These are phyloP conservation scores for Scytalopus superciliaris DNA, from an alignment of 2,113 vertebrate species.

Conservation along the genomic window DNA sequence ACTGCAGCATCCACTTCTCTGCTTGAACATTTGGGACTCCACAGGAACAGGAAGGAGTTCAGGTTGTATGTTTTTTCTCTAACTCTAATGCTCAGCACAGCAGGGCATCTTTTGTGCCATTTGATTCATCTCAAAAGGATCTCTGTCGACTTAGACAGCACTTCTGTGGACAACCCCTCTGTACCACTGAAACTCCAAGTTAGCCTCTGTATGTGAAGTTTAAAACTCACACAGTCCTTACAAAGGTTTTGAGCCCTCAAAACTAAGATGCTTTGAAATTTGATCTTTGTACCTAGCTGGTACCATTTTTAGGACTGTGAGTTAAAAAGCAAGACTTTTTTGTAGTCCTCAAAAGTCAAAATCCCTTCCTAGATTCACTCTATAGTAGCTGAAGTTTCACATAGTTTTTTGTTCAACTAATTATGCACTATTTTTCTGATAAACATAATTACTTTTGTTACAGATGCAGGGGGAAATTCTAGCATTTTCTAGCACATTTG, in stretches of 20 bases:
- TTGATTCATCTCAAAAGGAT: background rate
- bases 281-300: background rate
- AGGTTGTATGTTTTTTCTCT: background rate
- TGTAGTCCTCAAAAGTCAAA: background rate
- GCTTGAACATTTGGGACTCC: background rate
- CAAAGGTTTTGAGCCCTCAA: background rate
- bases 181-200: background rate
- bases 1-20: background rate
- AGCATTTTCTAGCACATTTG: background rate
- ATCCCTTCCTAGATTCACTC: background rate
- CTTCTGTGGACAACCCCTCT: background rate
- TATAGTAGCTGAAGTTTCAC: background rate
- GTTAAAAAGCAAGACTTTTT: background rate
- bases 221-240: background rate
- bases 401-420: background rate
- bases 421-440: background rate
- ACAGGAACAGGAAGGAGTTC: background rate
- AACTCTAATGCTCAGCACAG: background rate
- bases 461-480: background rate
- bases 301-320: background rate
- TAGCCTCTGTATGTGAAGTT: background rate
- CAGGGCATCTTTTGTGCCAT: background rate
- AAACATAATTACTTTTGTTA: background rate
- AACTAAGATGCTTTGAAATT: background rate
- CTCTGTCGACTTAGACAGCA: background rate